These are phyloP conservation scores for rat (Rattus norvegicus) DNA, from an alignment of 2,113 vertebrate species.

Conservation along the genomic window GRCr8 NC_086020.1:121553501-121554000, in stretches of 20 bases:
- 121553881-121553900: neutral
- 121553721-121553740: neutral
- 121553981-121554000: neutral
- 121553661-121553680: neutral
- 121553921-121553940: neutral
- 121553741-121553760: neutral
- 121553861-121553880: neutral
- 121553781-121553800: neutral
- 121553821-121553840: neutral
- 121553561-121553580: neutral
- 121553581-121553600: neutral
- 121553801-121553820: neutral
- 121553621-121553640: neutral
- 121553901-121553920: neutral
- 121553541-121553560: neutral
- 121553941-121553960: neutral
- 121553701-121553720: neutral
- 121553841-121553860: neutral
- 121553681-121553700: neutral
- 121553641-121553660: neutral
- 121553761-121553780: neutral
- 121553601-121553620: neutral
- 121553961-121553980: neutral
- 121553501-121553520: neutral
- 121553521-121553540: neutral